Percentiles rank a stretch among this genome's conserved stretches.
phyloP scores from a whole-genome alignment of 2,113 vertebrate species.

The Axis porcinus region DNA sequence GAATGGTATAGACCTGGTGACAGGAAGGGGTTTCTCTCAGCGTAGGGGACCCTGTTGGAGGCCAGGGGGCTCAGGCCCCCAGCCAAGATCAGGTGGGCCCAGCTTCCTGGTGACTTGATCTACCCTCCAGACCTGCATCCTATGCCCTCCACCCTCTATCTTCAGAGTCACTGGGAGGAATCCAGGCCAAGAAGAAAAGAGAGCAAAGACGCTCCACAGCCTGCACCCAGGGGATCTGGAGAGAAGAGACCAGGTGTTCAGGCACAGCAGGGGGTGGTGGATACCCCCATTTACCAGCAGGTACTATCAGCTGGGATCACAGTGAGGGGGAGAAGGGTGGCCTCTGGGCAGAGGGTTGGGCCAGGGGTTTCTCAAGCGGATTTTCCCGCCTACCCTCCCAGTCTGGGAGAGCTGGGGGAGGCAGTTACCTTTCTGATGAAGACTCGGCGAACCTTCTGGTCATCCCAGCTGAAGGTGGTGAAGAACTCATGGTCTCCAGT shows the following conservation, averaged over 20 bases:
- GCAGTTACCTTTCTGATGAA: conserved; percentile 92
- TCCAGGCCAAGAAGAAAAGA: neutral
- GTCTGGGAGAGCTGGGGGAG: conserved; percentile 26
- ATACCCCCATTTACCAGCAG: too few species aligned
- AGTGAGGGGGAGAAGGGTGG: fast-evolving
- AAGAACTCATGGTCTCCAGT: conserved; percentile 86
- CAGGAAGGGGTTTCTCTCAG: neutral
- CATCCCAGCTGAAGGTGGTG: conserved; percentile 91
- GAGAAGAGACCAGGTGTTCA: neutral
- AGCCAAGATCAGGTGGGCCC: neutral
- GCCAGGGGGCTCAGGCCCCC: neutral
- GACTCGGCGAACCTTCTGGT: conserved; percentile 87
- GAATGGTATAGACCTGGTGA: conserved; percentile 90
- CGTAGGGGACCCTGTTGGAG: neutral
- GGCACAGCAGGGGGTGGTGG: neutral
- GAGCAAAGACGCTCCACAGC: neutral
- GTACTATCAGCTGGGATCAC: neutral
- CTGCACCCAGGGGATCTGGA: neutral
- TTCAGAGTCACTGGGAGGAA: neutral
- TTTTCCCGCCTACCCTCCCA: fast-evolving
- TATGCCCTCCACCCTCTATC: neutral
- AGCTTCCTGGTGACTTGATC: neutral
- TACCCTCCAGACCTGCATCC: neutral
- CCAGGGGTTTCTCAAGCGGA: neutral
- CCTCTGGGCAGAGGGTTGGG: neutral